Percentiles rank a stretch among this genome's conserved stretches.
These are phyloP conservation scores for Leptinotarsa texana DNA, from an alignment of 1,140 invertebrate species.

Conservation along the genomic window DNA sequence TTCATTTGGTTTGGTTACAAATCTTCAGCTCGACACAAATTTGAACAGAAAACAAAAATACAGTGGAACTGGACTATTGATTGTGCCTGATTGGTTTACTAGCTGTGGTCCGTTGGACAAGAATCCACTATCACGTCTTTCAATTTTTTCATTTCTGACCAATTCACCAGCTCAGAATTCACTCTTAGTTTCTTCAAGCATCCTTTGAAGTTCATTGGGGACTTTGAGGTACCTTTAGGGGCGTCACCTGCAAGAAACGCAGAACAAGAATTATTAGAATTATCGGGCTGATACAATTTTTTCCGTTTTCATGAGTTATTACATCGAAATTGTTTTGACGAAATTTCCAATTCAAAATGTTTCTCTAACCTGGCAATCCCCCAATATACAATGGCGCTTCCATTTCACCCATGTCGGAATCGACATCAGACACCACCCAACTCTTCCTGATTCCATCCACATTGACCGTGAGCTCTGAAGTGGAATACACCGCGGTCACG, in stretches of 20 bases:
- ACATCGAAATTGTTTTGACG: too few species aligned
- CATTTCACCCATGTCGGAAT: slow-evolving; percentile 55
- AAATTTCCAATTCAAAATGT: not conserved
- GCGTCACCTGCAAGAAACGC: slow-evolving; percentile 63
- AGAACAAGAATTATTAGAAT: not conserved
- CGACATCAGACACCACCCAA: slow-evolving; percentile 48
- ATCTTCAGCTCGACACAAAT: too few species aligned
- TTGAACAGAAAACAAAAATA: too few species aligned
- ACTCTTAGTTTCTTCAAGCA: slow-evolving; percentile 86
- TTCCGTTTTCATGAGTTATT: too few species aligned
- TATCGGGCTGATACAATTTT: too few species aligned
- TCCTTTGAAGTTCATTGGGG: slow-evolving; percentile 83
- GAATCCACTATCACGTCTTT: slow-evolving; percentile 84
- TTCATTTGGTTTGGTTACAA: not conserved
- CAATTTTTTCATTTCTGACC: slow-evolving; percentile 80
- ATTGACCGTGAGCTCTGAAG: slow-evolving; percentile 69
- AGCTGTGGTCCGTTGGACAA: slow-evolving; percentile 64
- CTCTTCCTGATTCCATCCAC: slow-evolving; percentile 67
- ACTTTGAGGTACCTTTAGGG: slow-evolving; percentile 67
- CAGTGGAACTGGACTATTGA: too few species aligned
- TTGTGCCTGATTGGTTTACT: not conserved
- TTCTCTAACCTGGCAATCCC: slow-evolving; percentile 75
- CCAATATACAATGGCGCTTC: slow-evolving; percentile 79
- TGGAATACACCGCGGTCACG: slow-evolving; percentile 73
- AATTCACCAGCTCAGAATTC: slow-evolving; percentile 68